These are phyloP conservation scores for Gymnothorax javanicus DNA, from an alignment of 2,797 vertebrate species.

Conservation along the genomic window DNA sequence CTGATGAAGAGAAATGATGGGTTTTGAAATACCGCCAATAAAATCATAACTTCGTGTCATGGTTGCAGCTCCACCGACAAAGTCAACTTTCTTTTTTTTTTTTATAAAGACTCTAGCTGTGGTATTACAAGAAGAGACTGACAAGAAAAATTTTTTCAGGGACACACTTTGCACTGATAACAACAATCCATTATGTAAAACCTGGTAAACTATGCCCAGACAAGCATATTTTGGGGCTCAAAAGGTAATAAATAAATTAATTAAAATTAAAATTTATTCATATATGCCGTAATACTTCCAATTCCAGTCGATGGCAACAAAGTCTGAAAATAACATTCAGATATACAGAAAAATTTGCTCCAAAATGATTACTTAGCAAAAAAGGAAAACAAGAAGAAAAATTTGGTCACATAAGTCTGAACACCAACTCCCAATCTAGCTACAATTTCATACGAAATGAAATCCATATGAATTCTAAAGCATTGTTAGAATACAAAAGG, in stretches of 20 bases:
- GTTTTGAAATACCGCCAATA: background rate
- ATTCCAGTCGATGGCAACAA: background rate
- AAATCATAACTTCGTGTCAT: background rate
- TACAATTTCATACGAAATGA: background rate
- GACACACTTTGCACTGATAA: background rate
- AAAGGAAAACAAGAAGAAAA: background rate
- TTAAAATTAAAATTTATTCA: background rate
- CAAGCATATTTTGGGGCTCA: background rate
- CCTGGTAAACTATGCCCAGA: background rate
- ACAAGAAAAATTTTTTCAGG: background rate
- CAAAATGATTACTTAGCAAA: background rate
- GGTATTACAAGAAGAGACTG: background rate
- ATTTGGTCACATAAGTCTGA: background rate
- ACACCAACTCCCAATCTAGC: background rate
- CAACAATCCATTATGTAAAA: background rate
- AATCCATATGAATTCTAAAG: background rate
- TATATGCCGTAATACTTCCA: background rate
- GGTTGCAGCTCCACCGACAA: background rate
- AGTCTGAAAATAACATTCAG: background rate
- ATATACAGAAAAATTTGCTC: background rate
- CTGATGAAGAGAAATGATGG: background rate
- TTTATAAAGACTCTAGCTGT: background rate
- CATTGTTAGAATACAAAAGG: no score
- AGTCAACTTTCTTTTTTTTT: background rate
- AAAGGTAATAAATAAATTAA: no score